Evolutionary conservation across 2,113 vertebrate genomes (phyloP).

Genomic region (Bos indicus): DNA sequence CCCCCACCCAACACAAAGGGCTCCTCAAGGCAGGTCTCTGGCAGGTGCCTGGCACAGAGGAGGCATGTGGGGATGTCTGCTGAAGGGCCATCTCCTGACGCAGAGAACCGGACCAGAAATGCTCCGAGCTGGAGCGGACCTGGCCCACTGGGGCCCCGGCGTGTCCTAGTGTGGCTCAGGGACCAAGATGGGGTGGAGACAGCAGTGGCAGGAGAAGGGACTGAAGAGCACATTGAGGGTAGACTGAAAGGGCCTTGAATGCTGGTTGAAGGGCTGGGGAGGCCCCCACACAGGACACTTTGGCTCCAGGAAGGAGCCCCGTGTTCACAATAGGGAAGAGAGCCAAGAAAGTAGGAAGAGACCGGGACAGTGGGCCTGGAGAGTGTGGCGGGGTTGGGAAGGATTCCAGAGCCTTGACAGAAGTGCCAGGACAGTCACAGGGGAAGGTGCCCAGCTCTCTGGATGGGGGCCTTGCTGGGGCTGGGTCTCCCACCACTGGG

Average conservation of each 20-base stretch:
- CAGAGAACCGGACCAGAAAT: not conserved
- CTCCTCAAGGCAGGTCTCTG: not conserved
- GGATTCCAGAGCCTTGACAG: not conserved
- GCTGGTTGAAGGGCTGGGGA: not conserved
- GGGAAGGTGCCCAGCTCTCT: not conserved
- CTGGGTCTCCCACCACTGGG: not conserved
- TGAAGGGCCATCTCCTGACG: not conserved
- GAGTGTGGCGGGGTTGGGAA: too few relatives aligned
- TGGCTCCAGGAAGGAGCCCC: not conserved
- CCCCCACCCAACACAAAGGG: not conserved
- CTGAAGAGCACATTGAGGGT: not conserved
- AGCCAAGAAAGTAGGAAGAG: not conserved
- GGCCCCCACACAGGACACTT: not conserved
- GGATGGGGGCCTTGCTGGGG: not conserved
- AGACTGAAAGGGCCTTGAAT: not conserved
- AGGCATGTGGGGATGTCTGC: not conserved
- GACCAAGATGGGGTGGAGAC: not conserved
- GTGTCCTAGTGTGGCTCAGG: not conserved
- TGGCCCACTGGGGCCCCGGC: not conserved
- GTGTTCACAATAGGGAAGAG: not conserved
- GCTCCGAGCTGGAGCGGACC: not conserved
- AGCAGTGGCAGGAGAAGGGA: not conserved
- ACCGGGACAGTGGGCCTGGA: accelerated
- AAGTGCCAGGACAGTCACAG: not conserved
- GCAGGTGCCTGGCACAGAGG: not conserved